Evolutionary conservation across 2,888 invertebrate genomes (phyloP).

Genomic region (Drosophila kuntzei): DNA sequence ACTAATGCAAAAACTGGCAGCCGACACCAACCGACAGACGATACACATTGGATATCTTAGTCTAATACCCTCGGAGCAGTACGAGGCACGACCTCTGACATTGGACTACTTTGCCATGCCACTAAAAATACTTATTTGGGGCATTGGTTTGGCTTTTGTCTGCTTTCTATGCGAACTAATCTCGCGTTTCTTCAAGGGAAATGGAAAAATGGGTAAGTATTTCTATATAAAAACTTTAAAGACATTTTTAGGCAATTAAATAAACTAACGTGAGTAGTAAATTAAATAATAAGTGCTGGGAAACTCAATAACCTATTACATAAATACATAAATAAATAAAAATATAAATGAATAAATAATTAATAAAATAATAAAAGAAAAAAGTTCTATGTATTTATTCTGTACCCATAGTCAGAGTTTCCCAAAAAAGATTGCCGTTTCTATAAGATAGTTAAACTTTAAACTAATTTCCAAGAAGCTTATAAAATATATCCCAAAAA

Average conservation of each 20-base stretch:
- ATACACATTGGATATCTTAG: constrained; percentile 51
- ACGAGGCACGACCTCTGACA: constrained; percentile 38
- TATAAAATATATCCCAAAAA: too few relatives aligned
- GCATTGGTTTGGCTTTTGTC: constrained; percentile 15
- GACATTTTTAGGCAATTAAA: too few relatives aligned
- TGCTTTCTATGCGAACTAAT: constrained; percentile 39
- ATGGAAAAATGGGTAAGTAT: constrained; percentile 19
- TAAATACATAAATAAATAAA: too few relatives aligned
- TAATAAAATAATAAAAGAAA: too few relatives aligned
- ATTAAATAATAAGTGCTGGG: too few relatives aligned
- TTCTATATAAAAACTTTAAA: background rate
- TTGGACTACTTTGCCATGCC: constrained; percentile 60
- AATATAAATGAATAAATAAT: too few relatives aligned
- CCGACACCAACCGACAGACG: constrained; percentile 48
- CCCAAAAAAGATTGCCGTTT: background rate
- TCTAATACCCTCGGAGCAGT: constrained; percentile 44
- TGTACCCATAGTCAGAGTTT: background rate
- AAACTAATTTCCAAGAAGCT: too few relatives aligned
- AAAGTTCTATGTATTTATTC: too few relatives aligned
- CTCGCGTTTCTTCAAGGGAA: background rate
- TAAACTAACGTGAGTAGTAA: too few relatives aligned
- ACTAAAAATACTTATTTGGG: constrained; percentile 24
- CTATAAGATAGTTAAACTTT: too few relatives aligned
- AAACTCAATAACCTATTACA: too few relatives aligned
- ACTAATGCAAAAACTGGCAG: constrained; percentile 53